These are phyloP conservation scores for Rhamnusium bicolor DNA, from an alignment of 2,888 invertebrate species.

Conservation along the genomic window DNA sequence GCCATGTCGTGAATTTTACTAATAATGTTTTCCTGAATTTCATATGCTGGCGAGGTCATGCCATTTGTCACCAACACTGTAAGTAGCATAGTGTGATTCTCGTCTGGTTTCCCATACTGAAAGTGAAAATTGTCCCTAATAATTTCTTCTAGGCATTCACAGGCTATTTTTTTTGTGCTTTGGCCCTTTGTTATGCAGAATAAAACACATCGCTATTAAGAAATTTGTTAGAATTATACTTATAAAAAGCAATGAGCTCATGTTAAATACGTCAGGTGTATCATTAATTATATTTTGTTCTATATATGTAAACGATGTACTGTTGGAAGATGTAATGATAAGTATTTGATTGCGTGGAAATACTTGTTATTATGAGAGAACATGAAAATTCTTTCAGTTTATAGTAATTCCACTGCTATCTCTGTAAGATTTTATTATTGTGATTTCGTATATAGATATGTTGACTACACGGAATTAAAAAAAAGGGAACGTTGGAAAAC, in stretches of 20 bases:
- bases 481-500: too few species aligned
- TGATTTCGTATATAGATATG: not conserved
- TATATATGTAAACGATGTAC: not conserved
- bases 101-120: not conserved
- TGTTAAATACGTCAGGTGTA: not conserved
- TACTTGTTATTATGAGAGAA: slow-evolving; percentile 10
- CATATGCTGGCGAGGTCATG: slow-evolving; percentile 36
- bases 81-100: slow-evolving; percentile 35
- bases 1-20: slow-evolving; percentile 32
- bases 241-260: not conserved
- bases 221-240: not conserved
- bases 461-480: not conserved
- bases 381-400: slow-evolving; percentile 33
- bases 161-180: slow-evolving; percentile 26
- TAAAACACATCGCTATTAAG: not conserved
- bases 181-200: slow-evolving; percentile 20
- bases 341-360: slow-evolving; percentile 19
- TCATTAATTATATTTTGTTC: not conserved
- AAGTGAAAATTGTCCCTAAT: slow-evolving; percentile 36
- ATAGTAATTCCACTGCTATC: slow-evolving; percentile 6
- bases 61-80: slow-evolving; percentile 38
- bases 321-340: slow-evolving; percentile 8
- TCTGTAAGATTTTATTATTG: slow-evolving; percentile 6
- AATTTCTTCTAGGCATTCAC: slow-evolving; percentile 43
- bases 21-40: slow-evolving; percentile 46